Base-by-base conservation (phyloP, 2,888 invertebrate species). In the Alloscopus bannaensis region DNA sequence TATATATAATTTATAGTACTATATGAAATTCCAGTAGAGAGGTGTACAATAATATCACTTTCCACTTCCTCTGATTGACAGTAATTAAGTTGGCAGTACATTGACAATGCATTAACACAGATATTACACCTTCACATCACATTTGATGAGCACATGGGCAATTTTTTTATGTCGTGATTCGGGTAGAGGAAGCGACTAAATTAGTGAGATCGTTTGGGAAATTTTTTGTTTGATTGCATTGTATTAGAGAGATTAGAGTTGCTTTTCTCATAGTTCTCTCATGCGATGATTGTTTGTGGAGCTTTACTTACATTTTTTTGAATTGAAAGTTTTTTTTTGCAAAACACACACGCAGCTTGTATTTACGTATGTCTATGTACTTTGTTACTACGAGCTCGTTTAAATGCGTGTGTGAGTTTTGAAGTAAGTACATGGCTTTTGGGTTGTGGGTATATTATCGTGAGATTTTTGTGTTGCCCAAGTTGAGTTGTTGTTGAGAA, bases 141-240 rank as follows among this genome's bases (percentile, higher is more conserved):
- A 40, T 40, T 40, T 40, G 40, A 40, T 40, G 13, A n/a, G n/a
- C n/a, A n/a, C n/a, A n/a, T n/a, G n/a, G n/a, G n/a, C n/a, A n/a
- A n/a, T 36, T 13, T 62, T 64, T 42, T 64, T 62, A 50, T 31
- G 52, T 20, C 20, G 66, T 31, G 45, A 66, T 50, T 31, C n/a
- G n/a, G 45, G n/a, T 4, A 29, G 68, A 68, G 68, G 68, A 68
- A 68, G 42, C 57, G 57, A 55, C 24, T 68, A 68, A 68, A 68
- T 68, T 68, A 68, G 68, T 55, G 55, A 68, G 26, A 50, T 40
- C 52, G 52, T 65, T 65, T 65, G 52, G 52, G 24, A 4, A 6
- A 24, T 52, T 52, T 52, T 52, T 52, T 52, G 22, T 18, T 3
- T 47, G 52, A 20, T 24, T 52, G 52, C 52, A 52, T 52, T 52